Conservation (phyloP, 2,113 vertebrate genomes). For the Micronisus gabar region DNA sequence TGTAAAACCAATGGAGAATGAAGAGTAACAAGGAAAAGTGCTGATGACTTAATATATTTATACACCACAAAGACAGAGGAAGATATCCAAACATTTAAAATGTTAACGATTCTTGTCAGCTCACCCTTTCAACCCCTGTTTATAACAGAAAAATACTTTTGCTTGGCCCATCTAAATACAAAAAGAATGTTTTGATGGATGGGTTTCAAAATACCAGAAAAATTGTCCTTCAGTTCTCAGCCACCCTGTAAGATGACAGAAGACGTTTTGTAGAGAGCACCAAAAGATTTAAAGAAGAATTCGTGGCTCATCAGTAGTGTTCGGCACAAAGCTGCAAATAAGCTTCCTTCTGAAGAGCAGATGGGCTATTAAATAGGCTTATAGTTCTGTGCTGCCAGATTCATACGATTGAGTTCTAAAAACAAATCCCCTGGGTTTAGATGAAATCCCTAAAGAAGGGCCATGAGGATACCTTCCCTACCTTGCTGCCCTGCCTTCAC, state of each 20-base stretch:
- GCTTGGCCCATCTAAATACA: not conserved
- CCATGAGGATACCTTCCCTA: not conserved
- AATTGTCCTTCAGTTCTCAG: not conserved
- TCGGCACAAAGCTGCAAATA: not conserved
- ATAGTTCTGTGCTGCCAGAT: not conserved
- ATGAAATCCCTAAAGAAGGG: not conserved
- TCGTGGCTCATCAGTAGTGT: not conserved
- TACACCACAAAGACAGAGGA: not conserved
- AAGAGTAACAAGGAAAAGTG: not conserved
- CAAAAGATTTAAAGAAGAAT: not conserved
- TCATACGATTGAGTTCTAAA: not conserved
- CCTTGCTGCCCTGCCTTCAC: not conserved
- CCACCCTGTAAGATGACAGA: not conserved
- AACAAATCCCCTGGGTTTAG: not conserved
- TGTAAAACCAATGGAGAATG: not conserved
- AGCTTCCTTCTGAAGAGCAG: not conserved
- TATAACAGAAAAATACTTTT: not conserved
- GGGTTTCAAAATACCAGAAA: not conserved
- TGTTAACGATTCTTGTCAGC: not conserved
- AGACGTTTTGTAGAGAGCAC: not conserved
- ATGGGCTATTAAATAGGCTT: constrained; percentile 19
- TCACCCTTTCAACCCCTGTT: not conserved
- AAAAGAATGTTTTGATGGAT: not conserved
- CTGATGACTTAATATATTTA: not conserved
- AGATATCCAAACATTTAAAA: not conserved